Evolutionary conservation across 2,888 invertebrate species (phyloP).

Genomic region (Clanis bilineata): DNA sequence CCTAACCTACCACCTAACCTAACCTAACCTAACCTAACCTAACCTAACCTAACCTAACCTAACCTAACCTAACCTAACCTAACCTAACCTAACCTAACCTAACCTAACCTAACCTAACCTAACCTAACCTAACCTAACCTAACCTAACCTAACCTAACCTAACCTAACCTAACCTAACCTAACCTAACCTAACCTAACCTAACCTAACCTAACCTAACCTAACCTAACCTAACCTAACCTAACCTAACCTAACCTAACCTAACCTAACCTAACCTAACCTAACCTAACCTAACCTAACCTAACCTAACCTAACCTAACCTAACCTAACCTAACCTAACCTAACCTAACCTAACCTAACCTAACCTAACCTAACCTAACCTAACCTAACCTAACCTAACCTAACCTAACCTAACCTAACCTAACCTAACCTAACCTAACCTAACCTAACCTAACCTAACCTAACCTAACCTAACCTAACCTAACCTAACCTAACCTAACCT

Average conservation of each 20-base stretch:
- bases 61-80: neutral
- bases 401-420: neutral
- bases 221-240: neutral
- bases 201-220: neutral
- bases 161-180: neutral
- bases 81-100: neutral
- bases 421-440: neutral
- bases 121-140: neutral
- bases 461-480: neutral
- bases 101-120: neutral
- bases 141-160: neutral
- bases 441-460: neutral
- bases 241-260: neutral
- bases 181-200: neutral
- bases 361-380: neutral
- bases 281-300: neutral
- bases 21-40: neutral
- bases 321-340: neutral
- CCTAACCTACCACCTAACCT: neutral
- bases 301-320: neutral
- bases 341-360: neutral
- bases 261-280: neutral
- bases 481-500: neutral
- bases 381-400: neutral
- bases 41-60: neutral